Evolutionary conservation across 2,113 vertebrate genomes (phyloP), one percentile per base, ranked within the genome.

Genomic region (Oncorhynchus gorbuscha): DNA sequence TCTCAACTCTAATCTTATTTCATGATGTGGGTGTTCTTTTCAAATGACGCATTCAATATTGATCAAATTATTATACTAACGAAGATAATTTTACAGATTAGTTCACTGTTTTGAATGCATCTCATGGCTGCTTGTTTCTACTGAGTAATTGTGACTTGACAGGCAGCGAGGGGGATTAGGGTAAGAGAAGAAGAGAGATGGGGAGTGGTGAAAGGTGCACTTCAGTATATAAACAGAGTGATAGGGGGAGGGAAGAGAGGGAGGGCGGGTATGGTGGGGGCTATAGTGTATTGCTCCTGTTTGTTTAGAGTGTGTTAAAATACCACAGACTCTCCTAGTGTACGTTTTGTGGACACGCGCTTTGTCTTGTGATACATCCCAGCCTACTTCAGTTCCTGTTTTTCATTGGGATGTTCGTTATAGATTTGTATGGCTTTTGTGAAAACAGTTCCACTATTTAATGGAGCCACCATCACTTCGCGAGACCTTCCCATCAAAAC

Each of bases 71-170:
- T 24, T 62, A 6, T n/a, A n/a, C 61, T 3, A 7, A 62, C 24
- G n/a, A 49, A 66, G 35, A 35, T 4, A 22, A 51, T 13, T 51
- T 51, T 11, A 51, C 49, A 14, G 49, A 51, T 11, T 14, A 51
- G 49, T 11, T 51, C 49, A 51, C 14, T 51, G 49, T 45, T 39
- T 69, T 59, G 2, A 66, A 61, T 71, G 20, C 7, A 67, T 26
- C 14, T 68, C 5, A 13, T 45, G 73, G 26, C 39, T 49, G 20
- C 64, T 28, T 0, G 28, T 68, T 83, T 77, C 39, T 45, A 68
- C 87, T 81, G 84, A 91, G 84, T 91, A 88, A 90, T 80, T 32
- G 84, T 90, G 88, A 89, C 82, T 85, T 69, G 65, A 83, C 79
- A 76, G 77, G 78, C 84, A 73, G 76, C 9, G 18, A 64, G 24